Conservation (phyloP, 2,888 invertebrate genomes). For the Serrognathus titanus region DNA sequence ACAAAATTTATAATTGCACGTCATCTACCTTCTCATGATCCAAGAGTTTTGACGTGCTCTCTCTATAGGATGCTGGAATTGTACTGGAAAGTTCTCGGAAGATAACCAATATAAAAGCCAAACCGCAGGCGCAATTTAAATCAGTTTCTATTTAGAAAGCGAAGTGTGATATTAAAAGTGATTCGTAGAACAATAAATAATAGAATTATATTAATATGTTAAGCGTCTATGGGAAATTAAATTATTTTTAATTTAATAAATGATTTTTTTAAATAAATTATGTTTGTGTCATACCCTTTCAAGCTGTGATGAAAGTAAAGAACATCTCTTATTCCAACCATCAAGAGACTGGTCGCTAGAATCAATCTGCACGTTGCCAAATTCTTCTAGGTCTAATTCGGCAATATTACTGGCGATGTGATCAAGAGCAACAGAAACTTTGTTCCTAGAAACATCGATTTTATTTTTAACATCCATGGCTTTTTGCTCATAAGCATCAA, state of each 20-base stretch:
- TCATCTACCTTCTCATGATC: too few relatives aligned
- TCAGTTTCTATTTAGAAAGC: too few relatives aligned
- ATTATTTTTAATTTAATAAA: background rate
- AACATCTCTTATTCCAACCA: constrained; percentile 14
- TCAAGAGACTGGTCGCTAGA: constrained; percentile 14
- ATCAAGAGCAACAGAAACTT: constrained; percentile 23
- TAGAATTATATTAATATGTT: too few relatives aligned
- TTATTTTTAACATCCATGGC: constrained; percentile 8
- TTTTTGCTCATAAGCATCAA: constrained; percentile 14
- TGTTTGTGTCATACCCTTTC: background rate
- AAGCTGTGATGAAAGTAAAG: constrained; percentile 6
- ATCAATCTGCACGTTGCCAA: constrained; percentile 18
- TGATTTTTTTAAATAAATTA: background rate
- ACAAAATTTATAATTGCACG: too few relatives aligned
- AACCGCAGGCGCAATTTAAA: too few relatives aligned
- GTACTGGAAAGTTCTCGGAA: too few relatives aligned
- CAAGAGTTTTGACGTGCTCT: too few relatives aligned
- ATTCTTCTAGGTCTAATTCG: constrained; percentile 28
- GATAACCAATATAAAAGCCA: too few relatives aligned
- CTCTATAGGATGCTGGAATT: too few relatives aligned
- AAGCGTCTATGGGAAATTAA: too few relatives aligned
- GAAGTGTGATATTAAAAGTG: too few relatives aligned
- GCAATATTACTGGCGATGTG: constrained; percentile 23
- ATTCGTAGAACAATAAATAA: too few relatives aligned
- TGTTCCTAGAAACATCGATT: constrained; percentile 10